A percentile compares a stretch with the other conserved stretches of the same genome.
Conservation (phyloP, 2,888 invertebrate species). For the Craniophora ligustri region DNA sequence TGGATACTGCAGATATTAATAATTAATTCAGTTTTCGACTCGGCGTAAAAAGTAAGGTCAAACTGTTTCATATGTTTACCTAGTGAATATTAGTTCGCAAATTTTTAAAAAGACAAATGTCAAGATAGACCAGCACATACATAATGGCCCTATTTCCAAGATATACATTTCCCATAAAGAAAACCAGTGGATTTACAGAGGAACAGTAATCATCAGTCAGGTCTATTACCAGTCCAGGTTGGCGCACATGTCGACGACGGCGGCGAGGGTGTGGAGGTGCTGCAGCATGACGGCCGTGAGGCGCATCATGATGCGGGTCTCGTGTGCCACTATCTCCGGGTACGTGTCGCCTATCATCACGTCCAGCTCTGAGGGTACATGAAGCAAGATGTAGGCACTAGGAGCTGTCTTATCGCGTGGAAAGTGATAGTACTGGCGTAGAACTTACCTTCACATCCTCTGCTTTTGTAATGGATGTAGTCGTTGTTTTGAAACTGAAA, state of each 20-base stretch:
- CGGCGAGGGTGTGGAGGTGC: constrained; percentile 86
- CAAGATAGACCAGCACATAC: too few relatives aligned
- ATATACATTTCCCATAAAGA: too few relatives aligned
- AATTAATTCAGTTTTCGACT: too few relatives aligned
- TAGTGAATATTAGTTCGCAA: too few relatives aligned
- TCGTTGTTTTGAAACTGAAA: constrained; percentile 90
- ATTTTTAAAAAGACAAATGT: too few relatives aligned
- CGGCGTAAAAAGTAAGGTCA: too few relatives aligned
- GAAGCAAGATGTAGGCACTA: too few relatives aligned
- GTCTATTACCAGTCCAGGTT: constrained; percentile 91
- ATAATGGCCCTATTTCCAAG: too few relatives aligned
- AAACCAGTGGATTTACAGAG: too few relatives aligned
- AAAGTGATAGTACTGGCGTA: not conserved
- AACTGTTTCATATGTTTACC: too few relatives aligned
- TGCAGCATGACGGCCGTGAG: constrained; percentile 90
- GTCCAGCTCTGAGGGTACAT: constrained; percentile 90
- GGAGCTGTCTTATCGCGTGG: too few relatives aligned
- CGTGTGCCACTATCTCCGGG: constrained; percentile 93
- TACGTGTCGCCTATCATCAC: constrained; percentile 93
- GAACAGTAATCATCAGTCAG: not conserved
- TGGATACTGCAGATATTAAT: too few relatives aligned
- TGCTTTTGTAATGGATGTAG: constrained; percentile 92
- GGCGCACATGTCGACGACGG: constrained; percentile 89
- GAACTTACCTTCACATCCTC: constrained; percentile 88
- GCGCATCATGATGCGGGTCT: constrained; percentile 92